Percentiles rank a stretch among this genome's conserved stretches.
Evolutionary conservation across 2,888 invertebrate species (phyloP).

Genomic region (Drosophila nr. fundita): DNA sequence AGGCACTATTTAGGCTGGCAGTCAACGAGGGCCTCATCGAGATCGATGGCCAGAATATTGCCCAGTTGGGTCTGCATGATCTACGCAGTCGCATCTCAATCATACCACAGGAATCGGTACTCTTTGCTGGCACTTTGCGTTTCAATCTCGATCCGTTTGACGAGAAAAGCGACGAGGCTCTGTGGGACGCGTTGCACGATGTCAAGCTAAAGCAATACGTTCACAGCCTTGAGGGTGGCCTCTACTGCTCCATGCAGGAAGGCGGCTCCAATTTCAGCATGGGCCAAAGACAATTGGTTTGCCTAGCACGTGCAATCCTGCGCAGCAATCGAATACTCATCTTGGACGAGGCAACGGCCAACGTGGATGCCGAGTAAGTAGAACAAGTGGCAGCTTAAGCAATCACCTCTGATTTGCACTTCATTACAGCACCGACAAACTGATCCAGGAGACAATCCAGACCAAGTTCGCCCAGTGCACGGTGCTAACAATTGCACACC

Average conservation of each 20-base stretch:
- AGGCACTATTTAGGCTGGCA: conserved; percentile 93
- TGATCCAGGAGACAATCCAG: conserved; percentile 93
- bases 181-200: conserved; percentile 92
- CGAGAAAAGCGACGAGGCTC: conserved; percentile 88
- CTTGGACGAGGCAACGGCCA: conserved; percentile 96
- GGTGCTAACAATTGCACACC: conserved; percentile 96
- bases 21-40: conserved; percentile 91
- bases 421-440: conserved; percentile 89
- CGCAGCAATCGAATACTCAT: conserved; percentile 92
- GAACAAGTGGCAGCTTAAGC: accelerated
- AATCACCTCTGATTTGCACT: not conserved
- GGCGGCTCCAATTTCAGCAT: conserved; percentile 94
- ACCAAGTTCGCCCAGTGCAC: conserved; percentile 92
- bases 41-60: conserved; percentile 91
- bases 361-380: conserved; percentile 93
- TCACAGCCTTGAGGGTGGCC: conserved; percentile 83
- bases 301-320: conserved; percentile 93
- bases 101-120: conserved; percentile 95
- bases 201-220: conserved; percentile 91
- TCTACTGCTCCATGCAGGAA: conserved; percentile 89
- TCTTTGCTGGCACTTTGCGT: conserved; percentile 93
- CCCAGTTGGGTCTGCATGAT: conserved; percentile 90
- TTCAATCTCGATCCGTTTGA: conserved; percentile 94
- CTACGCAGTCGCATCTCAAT: conserved; percentile 94
- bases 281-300: conserved; percentile 94